phyloP scores from a whole-genome alignment of 2,113 vertebrate species.

The Triplophysa tibetana region DNA sequence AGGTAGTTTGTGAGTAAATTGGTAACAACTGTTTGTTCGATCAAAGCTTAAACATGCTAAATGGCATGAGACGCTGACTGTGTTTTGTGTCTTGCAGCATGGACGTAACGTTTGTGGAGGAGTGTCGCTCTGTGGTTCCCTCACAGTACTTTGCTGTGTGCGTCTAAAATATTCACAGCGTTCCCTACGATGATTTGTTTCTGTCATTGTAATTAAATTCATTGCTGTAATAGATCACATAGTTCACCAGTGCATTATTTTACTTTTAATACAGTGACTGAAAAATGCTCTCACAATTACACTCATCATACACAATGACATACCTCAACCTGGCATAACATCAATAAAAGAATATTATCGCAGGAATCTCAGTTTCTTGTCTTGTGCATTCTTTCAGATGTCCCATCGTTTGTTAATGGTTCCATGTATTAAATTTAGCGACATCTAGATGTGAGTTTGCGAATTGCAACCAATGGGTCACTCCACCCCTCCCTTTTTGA shows the following conservation, averaged over 20 bases:
- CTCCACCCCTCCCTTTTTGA: too few relatives aligned
- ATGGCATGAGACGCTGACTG: not conserved
- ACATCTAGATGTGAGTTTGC: too few relatives aligned
- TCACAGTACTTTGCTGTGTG: not conserved
- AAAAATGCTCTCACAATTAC: slow-evolving; percentile 1
- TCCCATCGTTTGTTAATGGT: not conserved
- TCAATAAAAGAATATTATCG: not conserved
- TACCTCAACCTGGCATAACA: not conserved
- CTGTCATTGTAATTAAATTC: not conserved
- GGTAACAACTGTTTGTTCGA: too few relatives aligned
- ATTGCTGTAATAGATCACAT: not conserved
- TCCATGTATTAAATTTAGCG: too few relatives aligned
- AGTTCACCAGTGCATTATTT: too few relatives aligned
- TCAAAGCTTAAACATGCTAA: too few relatives aligned
- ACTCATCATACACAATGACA: not conserved
- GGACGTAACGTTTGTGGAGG: not conserved
- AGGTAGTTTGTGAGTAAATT: too few relatives aligned
- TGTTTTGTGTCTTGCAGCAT: not conserved
- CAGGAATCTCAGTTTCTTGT: not conserved
- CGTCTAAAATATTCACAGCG: not conserved
- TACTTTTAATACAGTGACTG: too few relatives aligned
- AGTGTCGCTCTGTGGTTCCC: not conserved
- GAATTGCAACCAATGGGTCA: too few relatives aligned
- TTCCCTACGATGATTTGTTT: too few relatives aligned
- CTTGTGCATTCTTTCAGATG: too few relatives aligned